Evolutionary conservation across 2,888 invertebrate genomes (phyloP).

Genomic region (Zele albiditarsus): DNA sequence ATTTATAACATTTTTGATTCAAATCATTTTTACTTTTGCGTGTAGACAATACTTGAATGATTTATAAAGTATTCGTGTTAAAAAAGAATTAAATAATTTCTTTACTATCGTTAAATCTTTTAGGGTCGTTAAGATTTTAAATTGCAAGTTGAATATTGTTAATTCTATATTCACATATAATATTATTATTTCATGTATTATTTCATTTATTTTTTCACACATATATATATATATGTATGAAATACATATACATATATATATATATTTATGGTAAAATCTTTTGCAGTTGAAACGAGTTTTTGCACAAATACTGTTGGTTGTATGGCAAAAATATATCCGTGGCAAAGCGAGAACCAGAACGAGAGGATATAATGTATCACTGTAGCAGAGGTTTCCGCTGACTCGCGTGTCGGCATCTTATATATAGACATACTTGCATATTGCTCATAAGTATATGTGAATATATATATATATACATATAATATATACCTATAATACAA

Average conservation of each 20-base stretch:
- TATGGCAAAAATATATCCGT: neutral
- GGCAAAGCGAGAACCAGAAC: neutral
- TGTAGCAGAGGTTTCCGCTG: conserved; percentile 17
- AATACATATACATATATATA: neutral
- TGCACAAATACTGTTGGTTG: neutral
- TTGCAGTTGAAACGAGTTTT: neutral
- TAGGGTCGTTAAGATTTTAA: neutral
- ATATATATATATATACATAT: neutral
- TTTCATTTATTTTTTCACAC: neutral
- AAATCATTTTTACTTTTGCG: too few relatives aligned
- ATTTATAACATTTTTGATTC: too few relatives aligned
- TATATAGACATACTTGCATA: neutral
- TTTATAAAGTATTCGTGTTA: neutral
- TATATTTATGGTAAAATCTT: neutral
- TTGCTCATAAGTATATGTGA: neutral
- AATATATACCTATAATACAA: neutral
- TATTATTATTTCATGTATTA: neutral
- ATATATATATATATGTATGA: neutral
- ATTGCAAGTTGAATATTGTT: neutral
- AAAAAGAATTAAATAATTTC: neutral
- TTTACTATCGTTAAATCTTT: neutral
- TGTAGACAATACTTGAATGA: neutral
- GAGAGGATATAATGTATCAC: conserved; percentile 13
- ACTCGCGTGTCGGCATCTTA: conserved; percentile 24
- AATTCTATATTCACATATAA: neutral